Evolutionary conservation across 1,140 invertebrate genomes (phyloP).

Genomic region (Oncopodura yosiiana): DNA sequence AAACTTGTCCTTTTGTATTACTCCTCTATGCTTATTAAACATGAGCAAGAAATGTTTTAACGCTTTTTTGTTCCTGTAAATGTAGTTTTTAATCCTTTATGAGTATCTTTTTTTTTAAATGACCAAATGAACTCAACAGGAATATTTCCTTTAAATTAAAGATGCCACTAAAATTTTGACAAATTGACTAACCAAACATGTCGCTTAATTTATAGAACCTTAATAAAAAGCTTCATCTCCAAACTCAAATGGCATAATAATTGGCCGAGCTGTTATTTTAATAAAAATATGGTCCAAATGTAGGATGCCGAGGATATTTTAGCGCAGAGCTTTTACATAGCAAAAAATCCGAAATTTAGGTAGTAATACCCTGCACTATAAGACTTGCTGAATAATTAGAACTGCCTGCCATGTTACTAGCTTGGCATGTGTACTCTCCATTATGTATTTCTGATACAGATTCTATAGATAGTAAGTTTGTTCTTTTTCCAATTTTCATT

Average conservation of each 20-base stretch:
- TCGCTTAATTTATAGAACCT: constrained; percentile 39
- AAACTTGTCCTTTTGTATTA: too few relatives aligned
- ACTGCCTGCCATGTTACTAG: constrained; percentile 55
- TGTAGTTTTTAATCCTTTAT: constrained; percentile 42
- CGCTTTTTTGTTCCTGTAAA: constrained; percentile 46
- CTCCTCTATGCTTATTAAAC: too few relatives aligned
- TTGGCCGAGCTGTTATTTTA: constrained; percentile 35
- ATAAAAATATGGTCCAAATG: too few relatives aligned
- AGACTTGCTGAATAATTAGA: constrained; percentile 50
- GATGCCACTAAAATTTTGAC: neutral
- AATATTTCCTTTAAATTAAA: constrained; percentile 43
- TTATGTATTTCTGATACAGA: constrained; percentile 40
- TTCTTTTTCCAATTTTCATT: constrained; percentile 51
- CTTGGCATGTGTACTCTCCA: constrained; percentile 45
- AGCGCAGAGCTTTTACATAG: too few relatives aligned
- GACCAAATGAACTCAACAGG: constrained; percentile 47
- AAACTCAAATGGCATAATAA: constrained; percentile 36
- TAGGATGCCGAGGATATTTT: too few relatives aligned
- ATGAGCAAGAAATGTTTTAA: too few relatives aligned
- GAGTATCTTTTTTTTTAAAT: constrained; percentile 40
- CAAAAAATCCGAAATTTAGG: constrained; percentile 25
- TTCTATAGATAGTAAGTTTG: constrained; percentile 45
- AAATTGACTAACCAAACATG: constrained; percentile 42
- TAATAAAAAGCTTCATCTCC: constrained; percentile 38
- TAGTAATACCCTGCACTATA: constrained; percentile 38